Evolutionary conservation across 2,888 invertebrate species (phyloP), one percentile per base, ranked within the genome.

Genomic region (Lutraria lutraria): DNA sequence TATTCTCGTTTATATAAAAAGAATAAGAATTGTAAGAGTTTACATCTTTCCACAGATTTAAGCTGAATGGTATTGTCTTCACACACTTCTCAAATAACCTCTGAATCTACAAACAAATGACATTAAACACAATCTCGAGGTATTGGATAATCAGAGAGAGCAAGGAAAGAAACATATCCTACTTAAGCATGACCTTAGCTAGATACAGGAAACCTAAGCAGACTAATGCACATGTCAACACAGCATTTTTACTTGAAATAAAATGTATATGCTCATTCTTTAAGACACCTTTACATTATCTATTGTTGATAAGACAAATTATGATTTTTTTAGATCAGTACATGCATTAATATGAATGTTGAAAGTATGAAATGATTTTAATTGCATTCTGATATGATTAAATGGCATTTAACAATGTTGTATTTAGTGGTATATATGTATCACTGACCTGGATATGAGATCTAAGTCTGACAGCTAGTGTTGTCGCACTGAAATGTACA

Each of bases 41-140:
- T 96, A 96, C 96, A 94, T 96, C 94, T 95, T 95, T 96, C 96
- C 96, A 96, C 63, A 95, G 87, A 19, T 94, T 89, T 25, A 94
- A 91, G 76, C 93, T 91, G 83, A 94, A 94, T 10, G 95, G 95
- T 82, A 95, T 88, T 21, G 93, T 90, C 88, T 93, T 93, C 16
- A 95, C 93, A 21, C 95, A 95, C 88, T 89, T 93, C 80, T 93
- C 88, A 88, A 94, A 94, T 86, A 95, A 85, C 89, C 93, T 94
- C 91, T 93, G 92, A 60, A 94, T 93, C 96, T 96, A 93, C 68
- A 94, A 93, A 81, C 43, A 80, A n/a, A n/a, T 88, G 53, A 0
- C 13, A n/a, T 31, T 16, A 52, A 25, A 82, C 34, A 82, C 29
- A 31, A 25, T 12, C 19, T 53, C 25, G 13, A 52, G 60, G 29